Evolutionary conservation across 2,888 invertebrate species (phyloP).

Genomic region (Andrena bicolor): DNA sequence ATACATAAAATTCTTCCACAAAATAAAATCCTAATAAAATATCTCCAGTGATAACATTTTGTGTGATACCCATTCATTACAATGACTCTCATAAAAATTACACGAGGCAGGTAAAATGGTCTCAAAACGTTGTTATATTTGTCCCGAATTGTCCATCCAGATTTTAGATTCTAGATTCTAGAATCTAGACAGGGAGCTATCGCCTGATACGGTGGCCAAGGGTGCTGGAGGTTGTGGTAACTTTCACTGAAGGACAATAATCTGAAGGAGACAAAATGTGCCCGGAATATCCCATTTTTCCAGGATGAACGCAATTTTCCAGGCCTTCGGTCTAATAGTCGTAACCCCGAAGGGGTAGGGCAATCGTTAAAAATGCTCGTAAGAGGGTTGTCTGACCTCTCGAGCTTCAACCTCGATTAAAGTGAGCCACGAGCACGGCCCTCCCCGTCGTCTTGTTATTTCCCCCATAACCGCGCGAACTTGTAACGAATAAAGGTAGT

Average conservation of each 20-base stretch:
- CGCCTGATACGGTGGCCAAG: too few relatives aligned
- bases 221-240: conserved; percentile 5
- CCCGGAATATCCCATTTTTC: conserved; percentile 21
- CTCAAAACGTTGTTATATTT: background rate
- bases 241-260: conserved; percentile 20
- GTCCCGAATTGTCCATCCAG: background rate
- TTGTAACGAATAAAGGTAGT: conserved; percentile 13
- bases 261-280: background rate
- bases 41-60: too few relatives aligned
- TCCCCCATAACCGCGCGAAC: conserved; percentile 23
- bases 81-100: background rate
- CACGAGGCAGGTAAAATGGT: background rate
- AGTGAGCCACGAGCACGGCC: conserved; percentile 20
- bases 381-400: conserved; percentile 32
- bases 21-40: too few relatives aligned
- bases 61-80: too few relatives aligned
- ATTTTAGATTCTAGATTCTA: too few relatives aligned
- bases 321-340: conserved; percentile 40
- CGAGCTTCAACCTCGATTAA: conserved; percentile 26
- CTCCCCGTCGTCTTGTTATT: conserved; percentile 44
- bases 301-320: conserved; percentile 54
- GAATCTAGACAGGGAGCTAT: background rate
- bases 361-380: conserved; percentile 57
- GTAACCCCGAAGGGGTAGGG: conserved; percentile 32
- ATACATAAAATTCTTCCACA: too few relatives aligned